A percentile compares a stretch with the other conserved stretches of the same genome.
phyloP scores from a whole-genome alignment of 2,888 invertebrate species.

The Ichneumoninae sp. region DNA sequence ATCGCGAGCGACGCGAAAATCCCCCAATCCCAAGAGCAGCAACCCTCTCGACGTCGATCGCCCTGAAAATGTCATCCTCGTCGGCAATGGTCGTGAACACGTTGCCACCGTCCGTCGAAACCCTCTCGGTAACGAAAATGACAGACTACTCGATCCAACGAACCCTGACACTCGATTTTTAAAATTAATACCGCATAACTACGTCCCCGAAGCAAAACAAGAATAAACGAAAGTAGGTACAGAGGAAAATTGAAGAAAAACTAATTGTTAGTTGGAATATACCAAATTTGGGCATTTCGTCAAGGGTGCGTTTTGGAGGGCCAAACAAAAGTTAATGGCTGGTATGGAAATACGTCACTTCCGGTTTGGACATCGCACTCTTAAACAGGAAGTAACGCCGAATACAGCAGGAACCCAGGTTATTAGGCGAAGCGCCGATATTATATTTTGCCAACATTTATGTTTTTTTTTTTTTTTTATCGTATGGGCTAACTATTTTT shows the following conservation, averaged over 20 bases:
- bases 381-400: background rate
- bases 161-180: conserved; percentile 6
- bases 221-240: background rate
- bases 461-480: background rate
- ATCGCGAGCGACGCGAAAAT: conserved; percentile 28
- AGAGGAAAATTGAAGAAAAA: background rate
- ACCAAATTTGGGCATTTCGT: background rate
- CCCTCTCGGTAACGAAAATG: conserved; percentile 47
- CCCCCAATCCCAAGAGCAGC: conserved; percentile 27
- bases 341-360: background rate
- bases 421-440: background rate
- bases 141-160: conserved; percentile 25
- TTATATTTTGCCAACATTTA: background rate
- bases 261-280: background rate
- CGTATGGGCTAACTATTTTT: background rate
- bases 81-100: conserved; percentile 62
- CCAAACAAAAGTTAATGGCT: background rate
- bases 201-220: background rate
- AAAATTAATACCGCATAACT: conserved; percentile 25
- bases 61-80: conserved; percentile 40
- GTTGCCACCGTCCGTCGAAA: conserved; percentile 55
- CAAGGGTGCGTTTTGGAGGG: background rate
- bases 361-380: background rate
- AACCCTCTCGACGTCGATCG: background rate
- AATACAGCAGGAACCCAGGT: background rate